Conservation (phyloP, 2,888 invertebrate species). For the Timandra comae region DNA sequence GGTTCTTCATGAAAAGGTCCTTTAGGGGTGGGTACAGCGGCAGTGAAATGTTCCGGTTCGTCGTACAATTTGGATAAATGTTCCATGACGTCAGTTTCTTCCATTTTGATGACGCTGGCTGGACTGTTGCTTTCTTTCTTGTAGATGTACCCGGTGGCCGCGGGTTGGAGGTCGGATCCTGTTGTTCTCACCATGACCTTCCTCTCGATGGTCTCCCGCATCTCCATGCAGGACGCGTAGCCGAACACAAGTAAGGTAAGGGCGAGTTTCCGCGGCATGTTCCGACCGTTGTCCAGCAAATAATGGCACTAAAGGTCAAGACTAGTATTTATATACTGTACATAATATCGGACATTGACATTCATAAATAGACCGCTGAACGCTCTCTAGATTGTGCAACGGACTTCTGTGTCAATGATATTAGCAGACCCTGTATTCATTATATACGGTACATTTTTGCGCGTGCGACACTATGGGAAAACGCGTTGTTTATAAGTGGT, state of each 20-base stretch:
- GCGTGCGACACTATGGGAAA: no score
- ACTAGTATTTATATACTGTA: conserved; percentile 64
- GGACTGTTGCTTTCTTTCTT: conserved; percentile 67
- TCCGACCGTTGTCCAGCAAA: conserved; percentile 39
- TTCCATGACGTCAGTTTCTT: conserved; percentile 60
- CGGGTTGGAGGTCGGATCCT: conserved; percentile 76
- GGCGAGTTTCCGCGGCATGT: conserved; percentile 51
- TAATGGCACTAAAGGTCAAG: conserved; percentile 62
- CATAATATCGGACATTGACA: conserved; percentile 61
- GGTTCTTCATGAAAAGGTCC: conserved; percentile 46
- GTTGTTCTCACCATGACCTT: conserved; percentile 76
- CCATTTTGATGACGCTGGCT: conserved; percentile 65
- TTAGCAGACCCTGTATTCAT: conserved; percentile 67
- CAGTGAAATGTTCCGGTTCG: conserved; percentile 51
- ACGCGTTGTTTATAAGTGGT: no score
- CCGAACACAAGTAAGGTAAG: conserved; percentile 38
- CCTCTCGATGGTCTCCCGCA: conserved; percentile 67
- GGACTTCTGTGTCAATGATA: conserved; percentile 73
- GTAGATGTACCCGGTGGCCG: conserved; percentile 77
- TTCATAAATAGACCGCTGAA: conserved; percentile 62
- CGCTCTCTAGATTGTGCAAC: conserved; percentile 69
- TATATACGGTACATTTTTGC: conserved; percentile 60
- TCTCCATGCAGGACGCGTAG: conserved; percentile 53
- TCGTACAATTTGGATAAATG: conserved; percentile 56
- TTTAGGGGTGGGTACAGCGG: conserved; percentile 38